Evolutionary conservation across 2,113 vertebrate genomes (phyloP).

Genomic region (Neolamprologus fasciatus): DNA sequence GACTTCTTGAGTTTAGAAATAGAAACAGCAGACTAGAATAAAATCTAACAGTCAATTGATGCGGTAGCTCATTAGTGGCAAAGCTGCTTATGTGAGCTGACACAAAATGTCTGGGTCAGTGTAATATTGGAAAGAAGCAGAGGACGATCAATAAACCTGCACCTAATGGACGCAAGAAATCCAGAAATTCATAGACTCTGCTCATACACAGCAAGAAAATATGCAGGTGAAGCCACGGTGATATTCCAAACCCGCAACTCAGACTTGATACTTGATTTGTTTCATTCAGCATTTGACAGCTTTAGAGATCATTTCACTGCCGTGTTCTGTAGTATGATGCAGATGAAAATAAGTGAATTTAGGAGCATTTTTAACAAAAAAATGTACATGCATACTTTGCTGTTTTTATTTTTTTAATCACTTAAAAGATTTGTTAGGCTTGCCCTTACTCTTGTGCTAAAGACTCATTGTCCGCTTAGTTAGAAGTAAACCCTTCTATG

Average conservation of each 20-base stretch:
- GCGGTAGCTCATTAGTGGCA: slow-evolving; percentile 26
- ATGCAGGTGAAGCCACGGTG: not conserved
- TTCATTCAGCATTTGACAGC: not conserved
- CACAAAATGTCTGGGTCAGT: slow-evolving; percentile 4
- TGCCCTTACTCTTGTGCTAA: not conserved
- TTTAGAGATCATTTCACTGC: not conserved
- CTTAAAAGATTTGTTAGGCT: not conserved
- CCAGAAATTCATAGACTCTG: not conserved
- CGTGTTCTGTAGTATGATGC: not conserved
- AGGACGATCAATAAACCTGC: slow-evolving; percentile 25
- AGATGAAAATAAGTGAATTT: not conserved
- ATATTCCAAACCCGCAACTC: not conserved
- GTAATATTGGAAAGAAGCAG: slow-evolving; percentile 7
- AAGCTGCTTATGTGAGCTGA: slow-evolving; percentile 6
- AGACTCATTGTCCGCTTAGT: not conserved
- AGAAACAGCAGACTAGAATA: not conserved
- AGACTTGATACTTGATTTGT: not conserved
- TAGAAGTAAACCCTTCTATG: not conserved
- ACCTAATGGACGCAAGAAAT: slow-evolving; percentile 1
- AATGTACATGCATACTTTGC: not conserved
- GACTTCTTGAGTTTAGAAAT: not conserved
- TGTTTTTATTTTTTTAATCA: not conserved
- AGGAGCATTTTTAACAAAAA: not conserved
- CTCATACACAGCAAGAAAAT: not conserved
- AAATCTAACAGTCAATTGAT: not conserved